These are phyloP conservation scores for Caenorhabditis remanei DNA, from an alignment of 1,140 invertebrate species.

Conservation along the genomic window DNA sequence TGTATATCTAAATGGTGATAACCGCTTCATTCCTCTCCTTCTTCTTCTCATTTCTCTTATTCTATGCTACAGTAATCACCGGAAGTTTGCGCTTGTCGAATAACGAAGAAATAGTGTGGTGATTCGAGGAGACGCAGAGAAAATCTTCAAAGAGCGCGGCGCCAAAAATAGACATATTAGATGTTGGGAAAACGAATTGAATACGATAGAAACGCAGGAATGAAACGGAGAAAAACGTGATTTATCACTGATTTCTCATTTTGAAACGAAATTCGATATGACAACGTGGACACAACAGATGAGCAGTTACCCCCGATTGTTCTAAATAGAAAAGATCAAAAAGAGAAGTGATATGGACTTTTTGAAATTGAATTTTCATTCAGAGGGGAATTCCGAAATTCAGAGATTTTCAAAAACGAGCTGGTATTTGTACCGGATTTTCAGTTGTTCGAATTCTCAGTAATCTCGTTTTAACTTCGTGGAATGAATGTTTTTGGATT, in stretches of 20 bases:
- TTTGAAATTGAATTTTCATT: too few relatives aligned
- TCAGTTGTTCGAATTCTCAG: too few relatives aligned
- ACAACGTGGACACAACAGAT: slow-evolving; percentile 18
- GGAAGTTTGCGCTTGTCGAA: slow-evolving; percentile 34
- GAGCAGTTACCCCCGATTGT: slow-evolving; percentile 5
- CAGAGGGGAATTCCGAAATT: too few relatives aligned
- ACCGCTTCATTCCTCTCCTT: slow-evolving; percentile 10
- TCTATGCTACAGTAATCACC: slow-evolving; percentile 42
- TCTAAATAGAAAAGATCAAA: not conserved
- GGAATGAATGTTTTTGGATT: too few relatives aligned
- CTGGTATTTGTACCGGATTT: too few relatives aligned
- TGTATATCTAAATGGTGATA: slow-evolving; percentile 18
- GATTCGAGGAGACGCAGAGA: slow-evolving; percentile 18
- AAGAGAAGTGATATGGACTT: not conserved
- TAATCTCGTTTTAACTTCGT: too few relatives aligned
- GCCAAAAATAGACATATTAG: slow-evolving; percentile 37
- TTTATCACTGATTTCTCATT: slow-evolving; percentile 27
- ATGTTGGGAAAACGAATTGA: slow-evolving; percentile 8
- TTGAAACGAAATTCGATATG: slow-evolving; percentile 32
- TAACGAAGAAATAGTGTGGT: not conserved
- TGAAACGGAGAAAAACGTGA: slow-evolving; percentile 44
- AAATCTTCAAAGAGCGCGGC: slow-evolving; percentile 54
- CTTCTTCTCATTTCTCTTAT: not conserved
- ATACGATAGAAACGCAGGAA: slow-evolving; percentile 7
- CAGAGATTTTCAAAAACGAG: too few relatives aligned